These are phyloP conservation scores for Tapirus indicus DNA, from an alignment of 2,797 vertebrate species.

Conservation along the genomic window DNA sequence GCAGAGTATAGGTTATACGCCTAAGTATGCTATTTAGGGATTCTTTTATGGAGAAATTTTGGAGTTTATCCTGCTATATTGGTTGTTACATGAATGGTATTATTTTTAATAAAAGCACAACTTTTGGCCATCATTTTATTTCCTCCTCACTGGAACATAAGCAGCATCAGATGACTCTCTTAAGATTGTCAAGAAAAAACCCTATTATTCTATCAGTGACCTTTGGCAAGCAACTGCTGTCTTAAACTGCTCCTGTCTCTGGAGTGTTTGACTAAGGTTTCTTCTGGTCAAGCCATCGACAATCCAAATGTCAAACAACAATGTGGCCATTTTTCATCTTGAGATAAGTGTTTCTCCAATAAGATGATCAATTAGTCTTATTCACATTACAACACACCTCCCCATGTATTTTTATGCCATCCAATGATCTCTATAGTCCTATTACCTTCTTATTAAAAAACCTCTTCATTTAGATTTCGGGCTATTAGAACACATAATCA, in stretches of 20 bases:
- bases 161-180: conserved; percentile 31
- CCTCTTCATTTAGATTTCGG: conserved; percentile 76
- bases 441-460: conserved; percentile 76
- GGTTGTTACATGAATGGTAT: conserved; percentile 14
- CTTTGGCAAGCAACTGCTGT: conserved; percentile 77
- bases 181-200: conserved; percentile 55
- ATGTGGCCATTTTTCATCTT: conserved; percentile 80
- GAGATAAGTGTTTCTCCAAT: conserved; percentile 79
- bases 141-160: conserved; percentile 29
- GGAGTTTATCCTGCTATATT: background rate
- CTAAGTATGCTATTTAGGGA: background rate
- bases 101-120: conserved; percentile 66
- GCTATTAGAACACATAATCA: conserved; percentile 74
- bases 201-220: conserved; percentile 71
- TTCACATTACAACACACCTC: conserved; percentile 72
- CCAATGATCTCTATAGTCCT: conserved; percentile 65
- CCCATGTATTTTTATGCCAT: conserved; percentile 54
- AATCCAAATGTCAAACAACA: conserved; percentile 81
- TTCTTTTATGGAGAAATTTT: background rate
- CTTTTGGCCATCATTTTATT: conserved; percentile 49
- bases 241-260: conserved; percentile 77
- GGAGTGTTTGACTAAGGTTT: conserved; percentile 72
- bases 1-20: background rate
- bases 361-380: conserved; percentile 82
- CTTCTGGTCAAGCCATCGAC: conserved; percentile 72